A percentile compares a stretch with the other conserved stretches of the same genome.
These are phyloP conservation scores for Acipenser oxyrinchus DNA, from an alignment of 2,797 vertebrate genomes.

Conservation along the genomic window DNA sequence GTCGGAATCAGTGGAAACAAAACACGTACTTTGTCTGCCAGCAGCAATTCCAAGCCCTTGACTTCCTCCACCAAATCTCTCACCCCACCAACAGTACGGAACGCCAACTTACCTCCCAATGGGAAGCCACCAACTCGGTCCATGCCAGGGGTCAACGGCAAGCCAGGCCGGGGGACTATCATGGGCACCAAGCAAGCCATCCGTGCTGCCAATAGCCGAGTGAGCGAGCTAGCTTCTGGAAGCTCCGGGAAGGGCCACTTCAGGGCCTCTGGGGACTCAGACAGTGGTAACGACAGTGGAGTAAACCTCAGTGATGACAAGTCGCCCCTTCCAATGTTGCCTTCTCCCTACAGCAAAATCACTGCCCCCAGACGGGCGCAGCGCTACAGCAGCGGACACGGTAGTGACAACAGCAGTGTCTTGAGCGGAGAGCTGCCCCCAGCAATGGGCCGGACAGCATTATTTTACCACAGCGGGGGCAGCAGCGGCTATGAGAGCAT, in stretches of 20 bases:
- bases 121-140: conserved; percentile 65
- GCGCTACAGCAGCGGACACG: conserved; percentile 91
- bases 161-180: conserved; percentile 80
- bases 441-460: conserved; percentile 89
- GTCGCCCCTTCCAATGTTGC: conserved; percentile 54
- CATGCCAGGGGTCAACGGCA: conserved; percentile 49
- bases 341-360: conserved; percentile 96
- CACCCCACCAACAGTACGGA: conserved; percentile 53
- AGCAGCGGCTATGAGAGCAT: conserved; percentile 97
- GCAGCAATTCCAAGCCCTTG: conserved; percentile 63
- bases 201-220: conserved; percentile 85
- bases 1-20: conserved; percentile 61
- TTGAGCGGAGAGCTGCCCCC: conserved; percentile 90
- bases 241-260: conserved; percentile 67
- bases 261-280: conserved; percentile 73
- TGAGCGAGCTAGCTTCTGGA: conserved; percentile 79
- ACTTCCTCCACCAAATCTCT: conserved; percentile 80
- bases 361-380: conserved; percentile 87
- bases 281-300: conserved; percentile 81
- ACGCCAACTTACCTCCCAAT: conserved; percentile 56
- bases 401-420: conserved; percentile 95
- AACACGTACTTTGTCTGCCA: conserved; percentile 64
- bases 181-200: conserved; percentile 96
- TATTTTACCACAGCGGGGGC: conserved; percentile 91
- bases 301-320: conserved; percentile 58